These are phyloP conservation scores for human (Homo sapiens) DNA, from an alignment of 2,113 vertebrate genomes.

Conservation along the genomic window GRCh38 chr2:241842001-241842500, in stretches of 20 bases:
- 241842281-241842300: neutral
- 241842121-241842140: neutral
- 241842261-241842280: neutral
- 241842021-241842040: neutral
- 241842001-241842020: neutral
- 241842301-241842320: too few species aligned
- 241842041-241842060: neutral
- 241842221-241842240: neutral
- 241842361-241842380: too few species aligned
- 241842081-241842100: neutral
- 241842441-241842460: too few species aligned
- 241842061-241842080: neutral
- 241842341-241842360: too few species aligned
- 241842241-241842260: neutral
- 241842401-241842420: too few species aligned
- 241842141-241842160: neutral
- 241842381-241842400: too few species aligned
- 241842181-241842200: fast-evolving
- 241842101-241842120: too few species aligned
- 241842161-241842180: too few species aligned
- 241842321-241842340: too few species aligned
- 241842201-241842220: fast-evolving
- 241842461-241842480: too few species aligned
- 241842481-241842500: too few species aligned
- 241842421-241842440: too few species aligned